These are phyloP conservation scores for Podarcis muralis DNA, from an alignment of 2,113 vertebrate genomes.

Conservation along the genomic window DNA sequence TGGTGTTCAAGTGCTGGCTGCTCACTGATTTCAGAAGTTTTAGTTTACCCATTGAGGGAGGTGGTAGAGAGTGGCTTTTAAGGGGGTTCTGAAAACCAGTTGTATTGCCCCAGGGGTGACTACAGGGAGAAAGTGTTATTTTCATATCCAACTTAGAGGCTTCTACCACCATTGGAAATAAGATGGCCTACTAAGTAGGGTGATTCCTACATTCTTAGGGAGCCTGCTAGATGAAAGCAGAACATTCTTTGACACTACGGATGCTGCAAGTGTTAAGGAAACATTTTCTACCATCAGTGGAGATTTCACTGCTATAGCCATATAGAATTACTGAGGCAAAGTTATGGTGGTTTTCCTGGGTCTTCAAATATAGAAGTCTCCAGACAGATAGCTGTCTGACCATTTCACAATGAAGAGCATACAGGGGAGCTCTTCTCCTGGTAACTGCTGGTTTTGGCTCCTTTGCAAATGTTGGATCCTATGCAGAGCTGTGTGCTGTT, in stretches of 20 bases:
- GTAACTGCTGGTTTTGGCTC: too few species aligned
- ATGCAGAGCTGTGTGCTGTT: not conserved
- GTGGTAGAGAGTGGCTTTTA: not conserved
- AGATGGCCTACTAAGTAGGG: not conserved
- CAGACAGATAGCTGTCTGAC: not conserved
- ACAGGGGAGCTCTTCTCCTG: not conserved
- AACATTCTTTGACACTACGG: not conserved
- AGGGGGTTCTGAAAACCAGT: not conserved
- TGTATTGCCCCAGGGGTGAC: not conserved
- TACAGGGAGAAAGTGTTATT: not conserved
- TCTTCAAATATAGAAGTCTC: too few species aligned
- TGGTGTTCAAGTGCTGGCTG: not conserved
- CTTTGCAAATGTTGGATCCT: not conserved
- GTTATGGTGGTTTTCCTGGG: not conserved
- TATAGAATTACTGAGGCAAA: fast-evolving
- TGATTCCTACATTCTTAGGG: not conserved
- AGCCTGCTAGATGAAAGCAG: not conserved
- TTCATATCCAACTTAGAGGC: not conserved
- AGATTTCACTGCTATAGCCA: not conserved
- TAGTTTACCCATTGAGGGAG: too few species aligned
- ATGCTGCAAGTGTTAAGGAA: not conserved
- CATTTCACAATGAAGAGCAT: not conserved
- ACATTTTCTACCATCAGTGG: not conserved
- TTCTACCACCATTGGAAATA: not conserved
- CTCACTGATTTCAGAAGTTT: not conserved